A percentile compares a stretch with the other conserved stretches of the same genome.
Conservation (phyloP, 2,113 vertebrate genomes). For the Himantopus leucocephalus region DNA sequence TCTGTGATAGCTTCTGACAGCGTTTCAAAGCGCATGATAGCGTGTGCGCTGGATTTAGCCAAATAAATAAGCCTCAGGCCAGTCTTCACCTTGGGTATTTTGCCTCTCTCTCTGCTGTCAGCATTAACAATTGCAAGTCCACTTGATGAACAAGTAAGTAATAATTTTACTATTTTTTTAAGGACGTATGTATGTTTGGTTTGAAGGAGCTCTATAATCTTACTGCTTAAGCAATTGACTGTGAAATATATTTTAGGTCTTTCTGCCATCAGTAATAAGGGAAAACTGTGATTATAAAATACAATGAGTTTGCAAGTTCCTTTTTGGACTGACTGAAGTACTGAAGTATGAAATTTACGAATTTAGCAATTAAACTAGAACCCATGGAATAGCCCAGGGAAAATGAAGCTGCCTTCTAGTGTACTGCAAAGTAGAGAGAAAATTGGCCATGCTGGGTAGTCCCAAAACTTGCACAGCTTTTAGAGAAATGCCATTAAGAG, state of each 20-base stretch:
- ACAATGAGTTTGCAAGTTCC: not conserved
- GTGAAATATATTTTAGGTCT: not conserved
- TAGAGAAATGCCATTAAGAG: not conserved
- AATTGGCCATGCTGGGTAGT: not conserved
- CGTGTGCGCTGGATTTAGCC: not conserved
- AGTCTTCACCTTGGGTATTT: not conserved
- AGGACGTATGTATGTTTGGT: not conserved
- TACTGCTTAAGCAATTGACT: not conserved
- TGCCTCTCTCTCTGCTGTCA: not conserved
- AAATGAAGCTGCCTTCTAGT: not conserved
- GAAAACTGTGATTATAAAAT: not conserved
- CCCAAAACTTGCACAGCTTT: not conserved
- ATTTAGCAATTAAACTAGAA: not conserved
- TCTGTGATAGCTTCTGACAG: not conserved
- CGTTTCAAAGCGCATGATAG: not conserved
- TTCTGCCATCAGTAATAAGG: not conserved
- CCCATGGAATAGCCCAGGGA: not conserved
- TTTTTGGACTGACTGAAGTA: not conserved
- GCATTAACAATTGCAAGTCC: not conserved
- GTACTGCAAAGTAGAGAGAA: not conserved
- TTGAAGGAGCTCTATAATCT: not conserved
- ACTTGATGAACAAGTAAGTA: slow-evolving; percentile 53
- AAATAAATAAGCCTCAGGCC: not conserved
- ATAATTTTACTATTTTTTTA: not conserved
- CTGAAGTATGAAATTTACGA: not conserved